phyloP scores from a whole-genome alignment of 2,888 invertebrate species.

The Chouioia cunea region DNA sequence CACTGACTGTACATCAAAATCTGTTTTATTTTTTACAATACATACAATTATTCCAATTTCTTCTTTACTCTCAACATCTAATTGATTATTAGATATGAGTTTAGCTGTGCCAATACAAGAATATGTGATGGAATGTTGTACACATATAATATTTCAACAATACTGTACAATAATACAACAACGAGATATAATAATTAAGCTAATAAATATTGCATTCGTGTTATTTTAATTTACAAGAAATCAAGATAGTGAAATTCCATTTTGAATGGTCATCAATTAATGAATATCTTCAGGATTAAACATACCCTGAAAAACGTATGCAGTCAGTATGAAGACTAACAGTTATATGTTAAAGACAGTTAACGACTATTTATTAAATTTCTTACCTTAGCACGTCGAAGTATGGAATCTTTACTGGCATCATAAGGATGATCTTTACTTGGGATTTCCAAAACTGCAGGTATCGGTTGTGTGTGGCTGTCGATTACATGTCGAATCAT shows the following conservation, averaged over 20 bases:
- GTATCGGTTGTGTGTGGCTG: conserved; percentile 91
- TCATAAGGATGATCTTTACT: conserved; percentile 99
- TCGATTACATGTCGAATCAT: conserved; percentile 97
- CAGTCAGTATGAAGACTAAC: conserved; percentile 2
- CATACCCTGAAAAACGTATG: conserved; percentile 79
- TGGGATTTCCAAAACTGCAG: conserved; percentile 97
- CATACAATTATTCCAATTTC: conserved; percentile 15
- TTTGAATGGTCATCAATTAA: conserved; percentile 49
- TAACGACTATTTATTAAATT: background rate
- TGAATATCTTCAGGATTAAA: conserved; percentile 87
- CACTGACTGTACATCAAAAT: conserved; percentile 4
- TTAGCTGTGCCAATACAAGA: conserved; percentile 10
- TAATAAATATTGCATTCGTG: conserved; percentile 49
- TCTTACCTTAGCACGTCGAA: conserved; percentile 90
- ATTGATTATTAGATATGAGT: conserved; percentile 3
- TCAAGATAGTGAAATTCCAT: conserved; percentile 12
- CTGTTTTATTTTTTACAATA: conserved; percentile 28
- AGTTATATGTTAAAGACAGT: background rate
- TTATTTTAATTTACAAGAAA: conserved; percentile 38
- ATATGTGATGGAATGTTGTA: conserved; percentile 45
- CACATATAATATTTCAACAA: conserved; percentile 43
- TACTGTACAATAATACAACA: conserved; percentile 48
- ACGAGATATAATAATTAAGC: conserved; percentile 42
- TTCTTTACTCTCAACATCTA: background rate
- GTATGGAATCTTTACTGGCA: conserved; percentile 96